Percentiles rank a stretch among this genome's conserved stretches.
Evolutionary conservation across 2,797 vertebrate species (phyloP).

Genomic region (Peromyscus attwateri): DNA sequence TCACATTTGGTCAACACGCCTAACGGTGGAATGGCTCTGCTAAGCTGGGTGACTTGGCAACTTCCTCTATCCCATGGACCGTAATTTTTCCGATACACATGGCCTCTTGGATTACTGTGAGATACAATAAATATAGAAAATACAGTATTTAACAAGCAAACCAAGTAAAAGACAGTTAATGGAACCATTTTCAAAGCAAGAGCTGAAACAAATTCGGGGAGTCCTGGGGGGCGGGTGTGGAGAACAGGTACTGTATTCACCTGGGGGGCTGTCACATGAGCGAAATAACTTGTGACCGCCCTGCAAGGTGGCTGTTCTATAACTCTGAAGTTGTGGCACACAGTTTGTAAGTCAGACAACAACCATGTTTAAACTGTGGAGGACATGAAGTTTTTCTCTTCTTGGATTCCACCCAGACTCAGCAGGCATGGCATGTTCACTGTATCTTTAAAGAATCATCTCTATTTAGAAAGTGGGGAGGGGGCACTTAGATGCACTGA

Average conservation of each 20-base stretch:
- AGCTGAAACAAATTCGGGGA: neutral
- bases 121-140: neutral
- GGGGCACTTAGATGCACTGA: neutral
- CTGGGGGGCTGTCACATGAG: neutral
- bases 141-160: neutral
- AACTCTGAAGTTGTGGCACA: neutral
- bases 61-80: neutral
- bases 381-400: neutral
- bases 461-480: neutral
- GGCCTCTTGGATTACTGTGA: neutral
- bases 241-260: accelerated
- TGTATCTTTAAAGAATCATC: neutral
- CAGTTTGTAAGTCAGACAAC: neutral
- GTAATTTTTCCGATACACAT: neutral
- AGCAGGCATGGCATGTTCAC: neutral
- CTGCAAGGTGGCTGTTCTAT: too few relatives aligned
- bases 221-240: neutral
- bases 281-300: neutral
- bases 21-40: neutral
- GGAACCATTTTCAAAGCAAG: neutral
- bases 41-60: neutral
- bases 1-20: neutral
- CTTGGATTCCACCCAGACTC: neutral
- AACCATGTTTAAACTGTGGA: neutral
- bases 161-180: neutral